Conservation (phyloP, 2,888 invertebrate genomes). For the Aphrophora alni region DNA sequence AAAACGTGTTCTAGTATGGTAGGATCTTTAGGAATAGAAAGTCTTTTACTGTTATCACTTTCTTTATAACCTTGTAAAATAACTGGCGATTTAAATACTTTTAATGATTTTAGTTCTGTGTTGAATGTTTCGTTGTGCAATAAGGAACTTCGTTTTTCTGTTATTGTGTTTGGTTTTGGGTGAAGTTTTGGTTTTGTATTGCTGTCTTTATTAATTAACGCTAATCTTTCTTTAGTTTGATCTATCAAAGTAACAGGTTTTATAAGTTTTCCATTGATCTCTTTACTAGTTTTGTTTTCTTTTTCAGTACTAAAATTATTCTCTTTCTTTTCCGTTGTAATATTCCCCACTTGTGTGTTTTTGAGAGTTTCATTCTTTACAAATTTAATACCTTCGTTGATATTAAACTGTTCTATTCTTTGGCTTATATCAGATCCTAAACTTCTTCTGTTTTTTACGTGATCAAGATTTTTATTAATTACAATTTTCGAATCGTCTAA, state of each 20-base stretch:
- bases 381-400: background rate
- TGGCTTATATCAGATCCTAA: background rate
- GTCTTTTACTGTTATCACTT: conserved; percentile 2
- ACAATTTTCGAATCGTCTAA: background rate
- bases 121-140: background rate
- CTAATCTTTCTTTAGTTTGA: conserved; percentile 21
- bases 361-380: background rate
- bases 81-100: background rate
- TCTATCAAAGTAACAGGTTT: conserved; percentile 11
- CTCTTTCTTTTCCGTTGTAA: background rate
- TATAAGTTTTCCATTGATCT: background rate
- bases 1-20: conserved; percentile 30
- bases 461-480: background rate
- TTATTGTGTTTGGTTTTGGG: background rate
- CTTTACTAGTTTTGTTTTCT: conserved; percentile 19
- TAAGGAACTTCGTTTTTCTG: background rate
- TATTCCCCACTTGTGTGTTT: too few species aligned
- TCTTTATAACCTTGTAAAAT: conserved; percentile 11
- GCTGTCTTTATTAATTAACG: background rate
- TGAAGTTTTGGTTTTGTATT: background rate
- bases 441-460: background rate
- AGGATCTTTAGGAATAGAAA: conserved; percentile 32
- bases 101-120: background rate
- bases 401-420: background rate
- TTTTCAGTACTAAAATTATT: conserved; percentile 14